These are phyloP conservation scores for Myotis lucifugus DNA, from an alignment of 2,113 vertebrate genomes.

Conservation along the genomic window DNA sequence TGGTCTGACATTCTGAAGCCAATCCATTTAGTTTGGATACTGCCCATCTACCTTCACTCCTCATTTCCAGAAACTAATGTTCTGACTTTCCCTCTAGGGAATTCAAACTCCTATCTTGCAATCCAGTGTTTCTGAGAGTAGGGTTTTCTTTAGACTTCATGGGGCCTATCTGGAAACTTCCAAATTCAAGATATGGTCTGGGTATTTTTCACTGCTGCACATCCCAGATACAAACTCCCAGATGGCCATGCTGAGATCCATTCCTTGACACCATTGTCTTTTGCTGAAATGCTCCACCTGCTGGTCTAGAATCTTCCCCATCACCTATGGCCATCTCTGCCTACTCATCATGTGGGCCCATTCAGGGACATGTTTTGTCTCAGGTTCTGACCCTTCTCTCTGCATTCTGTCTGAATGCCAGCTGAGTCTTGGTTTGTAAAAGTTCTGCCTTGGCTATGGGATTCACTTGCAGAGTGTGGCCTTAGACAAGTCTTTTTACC, in stretches of 20 bases:
- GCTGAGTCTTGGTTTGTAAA: neutral
- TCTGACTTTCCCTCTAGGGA: neutral
- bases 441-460: neutral
- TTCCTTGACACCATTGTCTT: neutral
- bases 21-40: neutral
- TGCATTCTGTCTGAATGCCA: neutral
- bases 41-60: neutral
- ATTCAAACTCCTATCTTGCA: neutral
- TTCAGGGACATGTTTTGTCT: neutral
- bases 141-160: neutral
- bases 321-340: neutral
- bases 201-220: accelerated
- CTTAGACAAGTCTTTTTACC: neutral
- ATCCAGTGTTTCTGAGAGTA: neutral
- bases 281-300: neutral
- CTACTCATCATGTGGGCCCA: neutral
- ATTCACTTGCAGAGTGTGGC: neutral
- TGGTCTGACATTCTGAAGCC: neutral
- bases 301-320: neutral
- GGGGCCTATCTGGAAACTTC: neutral
- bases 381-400: neutral
- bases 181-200: neutral
- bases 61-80: neutral
- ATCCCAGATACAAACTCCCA: neutral
- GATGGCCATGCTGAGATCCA: neutral